These are phyloP conservation scores for Gallinago nigripennis DNA, from an alignment of 2,797 vertebrate genomes.

Conservation along the genomic window DNA sequence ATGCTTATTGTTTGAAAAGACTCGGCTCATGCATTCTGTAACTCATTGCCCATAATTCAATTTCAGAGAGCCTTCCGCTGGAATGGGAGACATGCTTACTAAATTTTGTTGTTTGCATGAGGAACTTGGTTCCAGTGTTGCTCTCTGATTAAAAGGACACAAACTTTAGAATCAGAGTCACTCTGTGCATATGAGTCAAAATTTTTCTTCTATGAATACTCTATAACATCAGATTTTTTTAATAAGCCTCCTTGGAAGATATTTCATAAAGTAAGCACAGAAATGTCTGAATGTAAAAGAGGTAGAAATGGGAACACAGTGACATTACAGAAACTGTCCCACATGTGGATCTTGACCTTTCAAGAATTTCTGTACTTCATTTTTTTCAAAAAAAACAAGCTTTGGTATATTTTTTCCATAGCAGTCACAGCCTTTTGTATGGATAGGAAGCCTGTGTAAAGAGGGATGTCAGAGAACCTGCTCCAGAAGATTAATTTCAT, in stretches of 20 bases:
- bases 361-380: not conserved
- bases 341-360: not conserved
- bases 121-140: not conserved
- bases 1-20: not conserved
- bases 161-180: not conserved
- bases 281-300: not conserved
- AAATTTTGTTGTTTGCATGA: not conserved
- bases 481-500: not conserved
- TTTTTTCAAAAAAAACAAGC: not conserved
- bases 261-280: not conserved
- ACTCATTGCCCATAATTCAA: not conserved
- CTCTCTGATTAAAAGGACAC: not conserved
- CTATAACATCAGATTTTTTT: not conserved
- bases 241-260: not conserved
- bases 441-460: not conserved
- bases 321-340: not conserved
- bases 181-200: not conserved
- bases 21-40: not conserved
- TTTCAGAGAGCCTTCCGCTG: not conserved
- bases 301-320: not conserved
- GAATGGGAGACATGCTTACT: not conserved
- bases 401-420: not conserved
- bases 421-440: not conserved
- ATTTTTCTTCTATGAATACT: not conserved
- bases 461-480: accelerated